Evolutionary conservation across 2,888 invertebrate species (phyloP).

Genomic region (Drosophila imparisetae): DNA sequence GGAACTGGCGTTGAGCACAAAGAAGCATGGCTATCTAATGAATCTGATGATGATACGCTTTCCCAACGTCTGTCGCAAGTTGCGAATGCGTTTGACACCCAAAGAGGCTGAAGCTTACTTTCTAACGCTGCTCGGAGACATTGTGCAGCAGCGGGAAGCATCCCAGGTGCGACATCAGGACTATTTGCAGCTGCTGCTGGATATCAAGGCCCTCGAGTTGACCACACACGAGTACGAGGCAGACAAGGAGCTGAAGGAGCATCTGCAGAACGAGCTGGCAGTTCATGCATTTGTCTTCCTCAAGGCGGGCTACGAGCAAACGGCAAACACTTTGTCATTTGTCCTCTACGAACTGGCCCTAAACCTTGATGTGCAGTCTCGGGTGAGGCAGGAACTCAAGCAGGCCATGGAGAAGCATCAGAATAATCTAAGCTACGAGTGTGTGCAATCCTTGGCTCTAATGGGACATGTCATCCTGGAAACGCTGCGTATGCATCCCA

Average conservation of each 20-base stretch:
- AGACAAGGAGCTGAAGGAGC: slow-evolving; percentile 76
- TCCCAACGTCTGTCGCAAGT: slow-evolving; percentile 69
- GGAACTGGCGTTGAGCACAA: slow-evolving; percentile 69
- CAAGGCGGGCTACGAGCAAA: slow-evolving; percentile 88
- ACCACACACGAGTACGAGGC: slow-evolving; percentile 79
- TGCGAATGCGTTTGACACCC: slow-evolving; percentile 70
- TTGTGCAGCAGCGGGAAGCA: slow-evolving; percentile 67
- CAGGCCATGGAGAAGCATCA: slow-evolving; percentile 65
- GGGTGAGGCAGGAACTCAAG: slow-evolving; percentile 77
- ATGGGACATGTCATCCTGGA: slow-evolving; percentile 84
- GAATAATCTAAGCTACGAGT: slow-evolving; percentile 77
- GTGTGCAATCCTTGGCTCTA: slow-evolving; percentile 76
- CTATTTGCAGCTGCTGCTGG: slow-evolving; percentile 86
- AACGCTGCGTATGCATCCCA: slow-evolving; percentile 87
- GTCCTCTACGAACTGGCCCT: slow-evolving; percentile 81
- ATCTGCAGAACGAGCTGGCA: slow-evolving; percentile 80
- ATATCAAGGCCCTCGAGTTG: slow-evolving; percentile 84
- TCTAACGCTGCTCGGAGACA: slow-evolving; percentile 62
- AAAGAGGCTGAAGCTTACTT: slow-evolving; percentile 74
- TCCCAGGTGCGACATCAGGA: slow-evolving; percentile 83
- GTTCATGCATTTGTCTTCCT: slow-evolving; percentile 83
- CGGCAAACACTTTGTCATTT: slow-evolving; percentile 87
- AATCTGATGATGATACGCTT: slow-evolving; percentile 73
- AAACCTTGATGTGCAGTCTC: slow-evolving; percentile 71
- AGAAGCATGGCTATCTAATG: slow-evolving; percentile 67